A percentile compares a stretch with the other conserved stretches of the same genome.
Evolutionary conservation across 2,113 vertebrate genomes (phyloP).

Genomic region (Tiliqua scincoides): DNA sequence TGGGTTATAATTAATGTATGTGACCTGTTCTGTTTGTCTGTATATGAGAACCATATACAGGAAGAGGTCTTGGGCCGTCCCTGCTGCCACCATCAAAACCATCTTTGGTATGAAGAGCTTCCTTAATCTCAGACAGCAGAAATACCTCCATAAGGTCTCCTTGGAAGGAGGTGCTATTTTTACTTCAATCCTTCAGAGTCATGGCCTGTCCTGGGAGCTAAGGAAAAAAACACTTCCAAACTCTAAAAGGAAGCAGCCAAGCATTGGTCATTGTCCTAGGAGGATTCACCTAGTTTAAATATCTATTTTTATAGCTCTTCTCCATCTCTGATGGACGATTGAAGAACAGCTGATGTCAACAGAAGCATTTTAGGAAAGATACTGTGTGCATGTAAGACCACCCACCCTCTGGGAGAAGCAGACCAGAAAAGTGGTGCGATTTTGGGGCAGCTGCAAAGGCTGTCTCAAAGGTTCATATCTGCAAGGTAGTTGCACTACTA

Average conservation of each 20-base stretch:
- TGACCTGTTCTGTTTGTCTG: background rate
- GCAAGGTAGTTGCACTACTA: background rate
- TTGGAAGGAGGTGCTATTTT: conserved; percentile 20
- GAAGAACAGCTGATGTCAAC: background rate
- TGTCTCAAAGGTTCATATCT: background rate
- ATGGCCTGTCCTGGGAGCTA: background rate
- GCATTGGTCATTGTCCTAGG: conserved; percentile 4
- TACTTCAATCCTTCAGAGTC: background rate
- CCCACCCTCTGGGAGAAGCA: background rate
- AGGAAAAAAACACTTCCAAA: background rate
- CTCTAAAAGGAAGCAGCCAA: conserved; percentile 39
- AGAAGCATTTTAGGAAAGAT: conserved; percentile 8
- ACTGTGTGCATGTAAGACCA: accelerated
- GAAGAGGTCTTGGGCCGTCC: too few species aligned
- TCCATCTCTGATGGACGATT: background rate
- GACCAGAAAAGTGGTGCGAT: background rate
- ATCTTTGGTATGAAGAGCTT: conserved; percentile 62
- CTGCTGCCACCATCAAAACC: conserved; percentile 49
- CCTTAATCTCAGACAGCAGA: conserved; percentile 47
- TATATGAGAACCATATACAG: background rate
- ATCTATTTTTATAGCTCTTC: background rate
- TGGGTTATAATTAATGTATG: background rate
- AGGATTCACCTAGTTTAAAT: conserved; percentile 1
- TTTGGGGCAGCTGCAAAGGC: background rate
- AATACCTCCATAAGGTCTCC: conserved; percentile 13